Percentiles rank a stretch among this genome's conserved stretches.
Evolutionary conservation across 2,888 invertebrate genomes (phyloP).

Genomic region (Morpho helenor): DNA sequence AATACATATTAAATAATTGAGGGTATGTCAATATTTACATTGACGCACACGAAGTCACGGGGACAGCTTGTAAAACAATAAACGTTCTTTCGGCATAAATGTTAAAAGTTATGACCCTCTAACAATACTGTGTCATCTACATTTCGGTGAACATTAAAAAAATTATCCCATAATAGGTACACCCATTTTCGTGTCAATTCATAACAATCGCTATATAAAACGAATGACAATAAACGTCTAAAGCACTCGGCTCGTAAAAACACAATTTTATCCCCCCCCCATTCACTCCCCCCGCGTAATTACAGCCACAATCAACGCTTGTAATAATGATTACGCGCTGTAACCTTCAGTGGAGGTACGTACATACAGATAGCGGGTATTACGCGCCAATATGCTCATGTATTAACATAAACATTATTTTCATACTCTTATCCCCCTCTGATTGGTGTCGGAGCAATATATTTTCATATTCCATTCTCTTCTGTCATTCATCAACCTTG

Average conservation of each 20-base stretch:
- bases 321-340: constrained; percentile 35
- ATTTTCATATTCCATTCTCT: too few species aligned
- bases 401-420: too few species aligned
- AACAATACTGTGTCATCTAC: background rate
- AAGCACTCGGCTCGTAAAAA: constrained; percentile 39
- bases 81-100: too few species aligned
- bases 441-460: too few species aligned
- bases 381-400: background rate
- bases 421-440: too few species aligned
- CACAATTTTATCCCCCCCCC: constrained; percentile 31
- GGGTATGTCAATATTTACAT: too few species aligned
- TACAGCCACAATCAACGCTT: constrained; percentile 35
- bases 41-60: too few species aligned
- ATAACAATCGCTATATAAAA: constrained; percentile 31
- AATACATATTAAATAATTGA: too few species aligned
- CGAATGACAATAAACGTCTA: constrained; percentile 35
- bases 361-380: constrained; percentile 13
- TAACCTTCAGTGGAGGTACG: constrained; percentile 22
- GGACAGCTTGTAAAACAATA: too few species aligned
- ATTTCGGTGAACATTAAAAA: constrained; percentile 18
- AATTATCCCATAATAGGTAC: constrained; percentile 25
- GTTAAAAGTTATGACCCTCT: background rate
- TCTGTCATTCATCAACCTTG: too few species aligned
- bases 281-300: constrained; percentile 30
- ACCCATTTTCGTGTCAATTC: constrained; percentile 27